Conservation (phyloP, 2,888 invertebrate genomes). For the Agonum fuliginosum region DNA sequence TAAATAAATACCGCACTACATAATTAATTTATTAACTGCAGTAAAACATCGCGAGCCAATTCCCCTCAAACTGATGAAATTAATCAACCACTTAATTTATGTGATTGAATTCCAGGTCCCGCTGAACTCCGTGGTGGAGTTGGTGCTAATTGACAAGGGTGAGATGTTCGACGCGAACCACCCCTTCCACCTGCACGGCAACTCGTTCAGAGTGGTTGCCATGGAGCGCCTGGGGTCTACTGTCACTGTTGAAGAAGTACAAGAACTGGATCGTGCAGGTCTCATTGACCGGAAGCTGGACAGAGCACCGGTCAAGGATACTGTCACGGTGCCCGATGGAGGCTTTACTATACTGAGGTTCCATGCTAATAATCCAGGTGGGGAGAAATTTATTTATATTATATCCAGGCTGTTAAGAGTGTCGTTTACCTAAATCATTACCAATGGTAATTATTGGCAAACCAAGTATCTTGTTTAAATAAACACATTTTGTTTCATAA, state of each 20-base stretch:
- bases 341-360: slow-evolving; percentile 88
- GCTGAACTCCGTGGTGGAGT: slow-evolving; percentile 83
- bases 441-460: too few species aligned
- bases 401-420: too few species aligned
- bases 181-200: slow-evolving; percentile 88
- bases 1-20: too few species aligned
- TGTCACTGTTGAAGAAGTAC: slow-evolving; percentile 79
- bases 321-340: slow-evolving; percentile 90
- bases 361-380: slow-evolving; percentile 87
- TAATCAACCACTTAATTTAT: slow-evolving; percentile 7
- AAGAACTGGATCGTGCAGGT: slow-evolving; percentile 80
- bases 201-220: slow-evolving; percentile 85
- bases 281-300: slow-evolving; percentile 80
- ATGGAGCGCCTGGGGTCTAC: slow-evolving; percentile 80
- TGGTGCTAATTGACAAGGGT: slow-evolving; percentile 87
- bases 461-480: too few species aligned
- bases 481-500: too few species aligned
- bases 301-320: slow-evolving; percentile 86
- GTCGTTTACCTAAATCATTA: too few species aligned
- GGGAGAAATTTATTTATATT: too few species aligned
- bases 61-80: too few species aligned
- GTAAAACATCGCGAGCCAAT: too few species aligned
- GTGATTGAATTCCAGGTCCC: slow-evolving; percentile 43
- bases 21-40: too few species aligned
- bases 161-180: slow-evolving; percentile 87